Percentiles rank a stretch among this genome's conserved stretches.
Conservation (phyloP, 23 tunicate species). For the Styela clava region DNA sequence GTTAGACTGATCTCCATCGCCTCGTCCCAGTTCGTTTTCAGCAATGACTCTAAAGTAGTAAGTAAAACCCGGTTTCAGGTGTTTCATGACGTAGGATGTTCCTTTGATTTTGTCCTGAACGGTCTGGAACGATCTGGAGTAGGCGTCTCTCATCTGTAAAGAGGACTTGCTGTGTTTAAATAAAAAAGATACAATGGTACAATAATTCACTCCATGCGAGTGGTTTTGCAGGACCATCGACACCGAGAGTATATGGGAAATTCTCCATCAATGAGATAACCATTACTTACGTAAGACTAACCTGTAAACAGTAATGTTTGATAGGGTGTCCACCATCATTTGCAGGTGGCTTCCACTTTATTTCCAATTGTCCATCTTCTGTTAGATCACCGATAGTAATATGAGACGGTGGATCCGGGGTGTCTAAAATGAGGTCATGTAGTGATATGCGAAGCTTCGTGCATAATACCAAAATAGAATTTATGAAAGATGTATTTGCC, state of each 20-base stretch:
- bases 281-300: no score
- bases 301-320: conserved; percentile 90
- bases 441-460: not conserved
- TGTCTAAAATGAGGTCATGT: conserved; percentile 29
- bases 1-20: conserved; percentile 89
- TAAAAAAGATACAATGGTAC: no score
- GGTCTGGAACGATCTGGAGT: conserved; percentile 90
- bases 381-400: conserved; percentile 85
- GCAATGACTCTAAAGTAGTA: conserved; percentile 92
- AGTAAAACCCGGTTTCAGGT: conserved; percentile 86
- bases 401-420: conserved; percentile 96
- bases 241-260: no score
- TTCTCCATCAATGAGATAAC: no score
- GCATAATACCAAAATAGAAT: no score
- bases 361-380: conserved; percentile 70
- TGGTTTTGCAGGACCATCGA: no score
- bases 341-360: conserved; percentile 82
- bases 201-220: no score
- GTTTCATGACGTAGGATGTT: conserved; percentile 56
- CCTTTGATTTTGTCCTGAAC: conserved; percentile 68
- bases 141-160: conserved; percentile 86
- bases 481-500: no score
- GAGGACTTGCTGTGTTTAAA: not conserved
- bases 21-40: conserved; percentile 89
- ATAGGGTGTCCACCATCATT: conserved; percentile 89